Conservation (phyloP, 2,113 vertebrate genomes). For the Nesoenas mayeri region DNA sequence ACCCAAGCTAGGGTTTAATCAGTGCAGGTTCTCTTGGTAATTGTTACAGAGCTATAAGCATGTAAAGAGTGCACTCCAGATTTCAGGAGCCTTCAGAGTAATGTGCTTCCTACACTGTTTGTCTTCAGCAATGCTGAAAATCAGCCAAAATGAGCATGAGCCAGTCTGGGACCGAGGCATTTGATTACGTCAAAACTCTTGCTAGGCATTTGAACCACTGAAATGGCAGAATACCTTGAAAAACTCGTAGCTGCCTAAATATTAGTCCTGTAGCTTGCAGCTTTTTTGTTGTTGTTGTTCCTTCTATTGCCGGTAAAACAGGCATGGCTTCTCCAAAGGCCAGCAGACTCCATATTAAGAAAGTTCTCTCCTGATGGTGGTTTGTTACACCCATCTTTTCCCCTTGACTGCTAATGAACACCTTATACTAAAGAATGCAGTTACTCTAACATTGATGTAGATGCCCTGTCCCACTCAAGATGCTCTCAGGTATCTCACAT, state of each 20-base stretch:
- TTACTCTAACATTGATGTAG: neutral
- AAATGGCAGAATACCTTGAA: neutral
- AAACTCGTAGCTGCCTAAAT: neutral
- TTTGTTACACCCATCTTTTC: neutral
- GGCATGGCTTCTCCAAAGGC: neutral
- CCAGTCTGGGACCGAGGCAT: neutral
- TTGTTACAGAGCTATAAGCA: neutral
- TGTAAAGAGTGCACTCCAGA: neutral
- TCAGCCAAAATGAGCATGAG: neutral
- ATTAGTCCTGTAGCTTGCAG: neutral
- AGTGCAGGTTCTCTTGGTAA: neutral
- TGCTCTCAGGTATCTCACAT: neutral
- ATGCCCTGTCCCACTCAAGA: neutral
- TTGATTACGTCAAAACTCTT: neutral
- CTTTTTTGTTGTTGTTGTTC: neutral
- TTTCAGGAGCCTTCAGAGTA: neutral
- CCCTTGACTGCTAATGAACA: neutral
- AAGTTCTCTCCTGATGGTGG: neutral
- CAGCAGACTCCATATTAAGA: neutral
- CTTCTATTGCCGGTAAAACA: neutral
- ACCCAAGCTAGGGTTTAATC: neutral
- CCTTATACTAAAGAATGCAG: neutral
- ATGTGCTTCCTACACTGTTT: neutral
- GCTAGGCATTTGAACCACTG: neutral
- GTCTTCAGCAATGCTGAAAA: neutral